Conservation (phyloP, 2,797 vertebrate genomes). For the Numenius phaeopus region DNA sequence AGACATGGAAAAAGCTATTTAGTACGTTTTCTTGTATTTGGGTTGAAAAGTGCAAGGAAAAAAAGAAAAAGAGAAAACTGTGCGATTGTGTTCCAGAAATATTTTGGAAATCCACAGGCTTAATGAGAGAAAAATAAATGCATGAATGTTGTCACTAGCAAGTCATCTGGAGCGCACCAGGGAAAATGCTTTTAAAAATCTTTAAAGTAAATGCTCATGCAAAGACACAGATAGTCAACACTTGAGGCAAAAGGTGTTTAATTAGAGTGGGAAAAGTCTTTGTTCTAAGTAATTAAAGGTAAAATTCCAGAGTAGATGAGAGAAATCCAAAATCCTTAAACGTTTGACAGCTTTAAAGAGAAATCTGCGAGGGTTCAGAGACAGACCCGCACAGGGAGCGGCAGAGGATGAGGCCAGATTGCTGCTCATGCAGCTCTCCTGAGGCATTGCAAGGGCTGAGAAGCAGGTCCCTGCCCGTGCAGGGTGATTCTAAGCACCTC, state of each 20-base stretch:
- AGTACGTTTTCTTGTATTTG: background rate
- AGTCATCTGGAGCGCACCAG: background rate
- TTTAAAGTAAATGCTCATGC: constrained; percentile 1
- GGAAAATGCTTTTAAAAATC: constrained; percentile 20
- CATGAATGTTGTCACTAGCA: background rate
- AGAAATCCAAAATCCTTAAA: background rate
- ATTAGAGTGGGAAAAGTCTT: background rate
- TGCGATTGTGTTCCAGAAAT: background rate
- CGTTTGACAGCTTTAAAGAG: background rate
- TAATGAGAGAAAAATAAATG: constrained; percentile 12
- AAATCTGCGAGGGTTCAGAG: background rate
- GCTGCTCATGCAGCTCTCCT: background rate
- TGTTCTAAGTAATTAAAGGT: constrained; percentile 30
- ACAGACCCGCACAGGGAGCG: background rate
- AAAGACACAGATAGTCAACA: background rate
- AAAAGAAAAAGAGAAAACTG: background rate
- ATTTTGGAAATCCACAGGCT: constrained; percentile 29
- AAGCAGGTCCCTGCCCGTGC: background rate
- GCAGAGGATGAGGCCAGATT: background rate
- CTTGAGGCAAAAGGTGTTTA: constrained; percentile 40
- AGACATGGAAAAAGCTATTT: background rate
- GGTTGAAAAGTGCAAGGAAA: background rate
- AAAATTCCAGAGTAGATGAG: background rate
- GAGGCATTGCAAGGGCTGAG: background rate
- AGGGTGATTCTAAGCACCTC: background rate